phyloP scores from a whole-genome alignment of 2,888 invertebrate species.

The Drosophila basisetae region DNA sequence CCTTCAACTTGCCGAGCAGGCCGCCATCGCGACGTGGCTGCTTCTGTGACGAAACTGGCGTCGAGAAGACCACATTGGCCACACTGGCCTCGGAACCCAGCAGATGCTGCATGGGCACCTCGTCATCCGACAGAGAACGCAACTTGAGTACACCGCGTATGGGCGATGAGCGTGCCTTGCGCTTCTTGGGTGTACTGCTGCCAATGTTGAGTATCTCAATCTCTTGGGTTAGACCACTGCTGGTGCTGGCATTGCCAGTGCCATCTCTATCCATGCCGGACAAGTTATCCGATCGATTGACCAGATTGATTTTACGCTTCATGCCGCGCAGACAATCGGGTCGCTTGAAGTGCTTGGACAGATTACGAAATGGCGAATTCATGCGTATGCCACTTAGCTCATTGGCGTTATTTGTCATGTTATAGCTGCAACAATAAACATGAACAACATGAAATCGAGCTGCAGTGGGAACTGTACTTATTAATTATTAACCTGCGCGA shows the following conservation, averaged over 20 bases:
- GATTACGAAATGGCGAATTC: constrained; percentile 84
- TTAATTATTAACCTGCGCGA: constrained; percentile 84
- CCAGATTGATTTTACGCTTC: constrained; percentile 87
- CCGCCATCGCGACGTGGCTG: constrained; percentile 87
- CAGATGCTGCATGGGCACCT: constrained; percentile 86
- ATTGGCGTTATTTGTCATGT: constrained; percentile 81
- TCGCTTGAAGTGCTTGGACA: constrained; percentile 84
- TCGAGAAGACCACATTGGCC: constrained; percentile 91
- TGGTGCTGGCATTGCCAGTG: constrained; percentile 88
- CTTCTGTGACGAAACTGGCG: constrained; percentile 89
- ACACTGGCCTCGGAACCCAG: constrained; percentile 85
- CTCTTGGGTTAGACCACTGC: constrained; percentile 90
- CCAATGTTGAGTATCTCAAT: constrained; percentile 89
- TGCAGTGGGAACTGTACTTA: neutral
- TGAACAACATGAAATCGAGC: neutral
- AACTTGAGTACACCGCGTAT: constrained; percentile 88
- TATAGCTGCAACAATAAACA: constrained; percentile 71
- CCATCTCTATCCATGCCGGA: constrained; percentile 84
- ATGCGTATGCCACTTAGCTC: constrained; percentile 83
- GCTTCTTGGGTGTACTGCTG: constrained; percentile 89
- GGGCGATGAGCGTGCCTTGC: constrained; percentile 86
- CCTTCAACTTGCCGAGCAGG: constrained; percentile 85
- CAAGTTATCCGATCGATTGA: constrained; percentile 82
- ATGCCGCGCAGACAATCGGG: constrained; percentile 86
- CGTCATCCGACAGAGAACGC: constrained; percentile 88